These are phyloP conservation scores for Cyphomyrus discorhynchus DNA, from an alignment of 2,113 vertebrate species.

Conservation along the genomic window DNA sequence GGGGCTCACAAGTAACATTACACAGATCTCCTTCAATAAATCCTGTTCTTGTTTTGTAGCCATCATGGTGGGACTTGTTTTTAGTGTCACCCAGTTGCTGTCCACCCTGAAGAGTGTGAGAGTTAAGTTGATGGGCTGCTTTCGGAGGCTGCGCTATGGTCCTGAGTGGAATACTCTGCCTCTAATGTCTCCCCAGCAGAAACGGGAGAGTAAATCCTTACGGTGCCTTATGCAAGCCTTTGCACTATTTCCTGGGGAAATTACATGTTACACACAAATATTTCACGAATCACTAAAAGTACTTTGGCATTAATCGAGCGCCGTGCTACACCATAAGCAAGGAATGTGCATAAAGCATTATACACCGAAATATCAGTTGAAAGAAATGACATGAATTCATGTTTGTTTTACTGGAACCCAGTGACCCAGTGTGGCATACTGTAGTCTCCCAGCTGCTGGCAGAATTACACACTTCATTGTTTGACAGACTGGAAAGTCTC, in stretches of 20 bases:
- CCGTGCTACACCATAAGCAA: neutral
- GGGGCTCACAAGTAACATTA: neutral
- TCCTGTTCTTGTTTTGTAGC: neutral
- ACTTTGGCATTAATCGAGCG: neutral
- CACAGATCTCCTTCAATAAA: neutral
- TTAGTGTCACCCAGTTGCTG: neutral
- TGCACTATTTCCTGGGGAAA: constrained; percentile 23
- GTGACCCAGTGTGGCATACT: neutral
- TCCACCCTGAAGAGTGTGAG: neutral
- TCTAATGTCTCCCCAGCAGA: constrained; percentile 6
- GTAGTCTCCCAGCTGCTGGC: neutral
- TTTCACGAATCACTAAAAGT: neutral
- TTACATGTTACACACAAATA: neutral
- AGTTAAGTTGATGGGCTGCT: neutral
- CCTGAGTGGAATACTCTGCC: neutral
- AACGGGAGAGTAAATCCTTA: neutral
- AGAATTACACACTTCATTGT: neutral
- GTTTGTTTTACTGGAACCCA: neutral
- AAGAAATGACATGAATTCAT: neutral
- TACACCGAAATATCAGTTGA: neutral
- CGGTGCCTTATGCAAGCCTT: constrained; percentile 25
- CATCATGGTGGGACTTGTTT: neutral
- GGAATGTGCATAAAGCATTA: neutral
- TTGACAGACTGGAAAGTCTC: neutral
- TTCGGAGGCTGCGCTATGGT: neutral